Percentiles rank a stretch among this genome's conserved stretches.
Evolutionary conservation across 2,797 vertebrate genomes (phyloP).

Genomic region (Helicolenus hilgendorfi): DNA sequence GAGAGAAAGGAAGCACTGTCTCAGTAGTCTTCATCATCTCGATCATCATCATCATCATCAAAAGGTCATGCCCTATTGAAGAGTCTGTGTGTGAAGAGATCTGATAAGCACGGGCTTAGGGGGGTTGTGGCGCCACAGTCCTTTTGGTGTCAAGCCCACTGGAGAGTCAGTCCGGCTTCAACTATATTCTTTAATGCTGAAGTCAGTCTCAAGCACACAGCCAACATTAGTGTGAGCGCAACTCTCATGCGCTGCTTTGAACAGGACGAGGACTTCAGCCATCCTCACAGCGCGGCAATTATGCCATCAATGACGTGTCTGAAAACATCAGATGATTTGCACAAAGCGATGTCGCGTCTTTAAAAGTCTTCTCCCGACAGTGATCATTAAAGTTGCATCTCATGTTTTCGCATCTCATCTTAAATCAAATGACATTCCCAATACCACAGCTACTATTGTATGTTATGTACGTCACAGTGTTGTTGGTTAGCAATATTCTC

Average conservation of each 20-base stretch:
- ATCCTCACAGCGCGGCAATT: conserved; percentile 17
- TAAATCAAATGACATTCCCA: background rate
- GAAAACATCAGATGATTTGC: conserved; percentile 23
- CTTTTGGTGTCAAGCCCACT: conserved; percentile 54
- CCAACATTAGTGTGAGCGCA: conserved; percentile 12
- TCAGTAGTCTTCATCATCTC: conserved; percentile 25
- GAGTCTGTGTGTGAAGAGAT: conserved; percentile 37
- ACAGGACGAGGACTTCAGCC: conserved; percentile 6
- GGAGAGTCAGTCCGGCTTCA: conserved; percentile 34
- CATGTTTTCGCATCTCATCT: background rate
- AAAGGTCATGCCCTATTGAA: conserved; percentile 49
- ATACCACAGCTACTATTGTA: background rate
- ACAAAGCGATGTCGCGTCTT: background rate
- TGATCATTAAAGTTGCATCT: background rate
- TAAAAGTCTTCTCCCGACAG: conserved; percentile 3
- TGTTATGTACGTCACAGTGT: background rate
- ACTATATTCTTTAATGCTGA: background rate
- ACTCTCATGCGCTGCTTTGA: conserved; percentile 40
- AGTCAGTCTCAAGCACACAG: conserved; percentile 12
- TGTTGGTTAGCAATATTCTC: background rate
- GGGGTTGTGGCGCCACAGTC: conserved; percentile 5
- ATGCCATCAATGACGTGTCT: conserved; percentile 16
- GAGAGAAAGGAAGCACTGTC: conserved; percentile 11
- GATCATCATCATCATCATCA: background rate
- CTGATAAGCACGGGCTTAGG: conserved; percentile 33